A percentile compares a stretch with the other conserved stretches of the same genome.
Evolutionary conservation across 2,113 vertebrate genomes (phyloP).

Genomic region (Ctenodactylus gundi): DNA sequence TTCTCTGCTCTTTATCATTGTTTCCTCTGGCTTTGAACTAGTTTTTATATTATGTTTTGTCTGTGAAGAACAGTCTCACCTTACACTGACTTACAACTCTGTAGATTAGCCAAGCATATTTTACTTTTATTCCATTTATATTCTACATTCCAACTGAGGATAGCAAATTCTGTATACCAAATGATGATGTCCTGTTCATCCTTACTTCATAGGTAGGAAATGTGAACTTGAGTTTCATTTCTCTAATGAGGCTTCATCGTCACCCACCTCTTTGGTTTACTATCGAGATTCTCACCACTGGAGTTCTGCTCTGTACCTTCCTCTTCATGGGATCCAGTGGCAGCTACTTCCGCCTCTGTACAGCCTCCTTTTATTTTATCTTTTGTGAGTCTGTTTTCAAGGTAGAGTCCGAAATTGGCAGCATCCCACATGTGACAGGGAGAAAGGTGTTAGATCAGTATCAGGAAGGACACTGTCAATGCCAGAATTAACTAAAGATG

Average conservation of each 20-base stretch:
- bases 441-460: not conserved
- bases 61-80: not conserved
- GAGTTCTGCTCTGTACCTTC: accelerated
- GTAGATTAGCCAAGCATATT: not conserved
- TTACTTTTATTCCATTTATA: not conserved
- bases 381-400: not conserved
- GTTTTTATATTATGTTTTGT: conserved; percentile 19
- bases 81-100: not conserved
- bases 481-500: not conserved
- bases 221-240: not conserved
- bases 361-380: not conserved
- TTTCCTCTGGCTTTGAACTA: conserved; percentile 23
- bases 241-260: not conserved
- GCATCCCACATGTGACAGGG: not conserved
- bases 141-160: not conserved
- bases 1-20: not conserved
- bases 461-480: not conserved
- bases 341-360: not conserved
- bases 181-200: not conserved
- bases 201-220: not conserved
- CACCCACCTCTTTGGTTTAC: not conserved
- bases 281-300: not conserved
- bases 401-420: not conserved
- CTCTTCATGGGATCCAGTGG: accelerated
- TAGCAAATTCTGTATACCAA: not conserved